Evolutionary conservation across 2,888 invertebrate genomes (phyloP), one percentile per base, ranked within the genome.

Genomic region (Trimorus sp.): DNA sequence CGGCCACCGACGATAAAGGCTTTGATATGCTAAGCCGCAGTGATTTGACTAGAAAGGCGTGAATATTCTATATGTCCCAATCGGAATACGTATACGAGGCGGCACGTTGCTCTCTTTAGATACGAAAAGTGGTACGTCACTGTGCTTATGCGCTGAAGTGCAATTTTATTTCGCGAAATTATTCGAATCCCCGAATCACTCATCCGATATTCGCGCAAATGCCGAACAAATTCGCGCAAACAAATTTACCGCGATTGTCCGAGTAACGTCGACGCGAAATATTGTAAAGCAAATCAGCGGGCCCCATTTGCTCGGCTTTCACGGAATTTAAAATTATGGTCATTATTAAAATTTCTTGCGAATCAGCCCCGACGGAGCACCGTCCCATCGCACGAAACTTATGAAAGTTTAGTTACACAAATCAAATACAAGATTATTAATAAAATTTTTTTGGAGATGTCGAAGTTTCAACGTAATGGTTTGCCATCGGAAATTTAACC

Each of bases 21-120:
- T 89, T 89, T 89, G 89, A 88, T 88, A 89, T 89, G 89, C 88
- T 89, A 89, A 89, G 85, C 87, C 83, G 82, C 84, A 87, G 84
- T 85, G 88, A 89, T 87, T 87, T 83, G 85, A 82, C 83, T 83
- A 84, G 85, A 86, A 86, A 87, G 84, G 87, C 86, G 85, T 84
- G 84, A 86, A 86, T 82, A 85, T 84, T 84, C 83, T 82, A 84
- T 84, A 84, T 83, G 65, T 85, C 63, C 76, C 84, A 84, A 79
- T 79, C 65, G 76, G 78, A 86, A 86, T 87, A 84, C 84, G 77
- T 84, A 85, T 83, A 85, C 82, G 79, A 81, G 69, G 63, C 37
- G 75, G 66, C 56, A 66, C 74, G 58, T 82, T 80, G 79, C 75
- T 73, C 76, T 79, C 79, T 83, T 83, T 83, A 66, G 62, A 68